phyloP scores from a whole-genome alignment of 2,113 vertebrate genomes.

The Rhea pennata region DNA sequence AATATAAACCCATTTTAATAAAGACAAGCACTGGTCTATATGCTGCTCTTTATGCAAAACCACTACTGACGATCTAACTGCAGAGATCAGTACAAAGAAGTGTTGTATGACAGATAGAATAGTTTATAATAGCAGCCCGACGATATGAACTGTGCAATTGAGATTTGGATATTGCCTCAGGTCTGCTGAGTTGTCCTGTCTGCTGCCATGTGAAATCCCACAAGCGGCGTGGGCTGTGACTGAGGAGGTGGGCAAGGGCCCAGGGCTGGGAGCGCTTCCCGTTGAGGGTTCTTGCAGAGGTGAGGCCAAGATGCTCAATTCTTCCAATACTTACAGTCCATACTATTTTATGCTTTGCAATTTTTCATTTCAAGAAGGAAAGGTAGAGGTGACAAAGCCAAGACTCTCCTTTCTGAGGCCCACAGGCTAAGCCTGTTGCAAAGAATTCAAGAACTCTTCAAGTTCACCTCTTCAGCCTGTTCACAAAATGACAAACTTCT shows the following conservation, averaged over 20 bases:
- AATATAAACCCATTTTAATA: background rate
- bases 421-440: background rate
- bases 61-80: background rate
- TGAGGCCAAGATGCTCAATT: background rate
- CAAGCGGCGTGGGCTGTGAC: accelerated
- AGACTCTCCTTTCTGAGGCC: background rate
- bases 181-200: accelerated
- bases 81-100: too few species aligned
- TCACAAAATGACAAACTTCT: background rate
- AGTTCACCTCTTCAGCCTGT: background rate
- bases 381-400: background rate
- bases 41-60: background rate
- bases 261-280: background rate
- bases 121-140: background rate
- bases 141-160: accelerated
- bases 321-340: background rate
- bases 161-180: background rate
- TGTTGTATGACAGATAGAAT: background rate
- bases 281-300: background rate
- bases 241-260: too few species aligned
- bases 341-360: background rate
- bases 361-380: background rate
- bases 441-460: background rate
- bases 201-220: background rate
- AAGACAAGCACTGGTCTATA: background rate